Base-by-base conservation (phyloP, 2,797 vertebrate genomes). In the Eupleurogrammus muticus region DNA sequence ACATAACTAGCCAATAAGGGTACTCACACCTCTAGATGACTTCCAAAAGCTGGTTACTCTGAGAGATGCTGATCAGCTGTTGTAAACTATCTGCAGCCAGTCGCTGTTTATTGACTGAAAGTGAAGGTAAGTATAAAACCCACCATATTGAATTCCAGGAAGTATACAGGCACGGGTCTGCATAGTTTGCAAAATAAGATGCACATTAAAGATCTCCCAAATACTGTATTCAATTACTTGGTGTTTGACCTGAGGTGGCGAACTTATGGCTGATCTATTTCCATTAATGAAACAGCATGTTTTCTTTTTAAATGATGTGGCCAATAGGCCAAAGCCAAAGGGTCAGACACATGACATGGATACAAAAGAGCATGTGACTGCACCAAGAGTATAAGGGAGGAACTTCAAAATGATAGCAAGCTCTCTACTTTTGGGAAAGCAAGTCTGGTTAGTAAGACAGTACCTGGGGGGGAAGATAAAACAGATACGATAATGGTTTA, bases 191-290 rank as follows among this genome's bases (percentile, higher is more conserved):
- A 78, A 84, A 87, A 69, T 77, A 75, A 82, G 66, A 86, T 72
- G 79, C 60, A 60, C 51, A 46, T 71, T 67, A 28, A 75, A 56
- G 55, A 65, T 73, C 69, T 74, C 35, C 55, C 51, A 83, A 72
- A 83, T 76, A 23, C 51, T 44, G 19, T 28, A 48, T 66, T 47
- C 16, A 51, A 85, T 71, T 40, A 74, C 40, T 79, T 50, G 24
- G 12, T 24, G 55, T 80, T 68, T 81, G 77, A 87, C 90, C 91
- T 92, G 90, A 92, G 87, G 76, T 66, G 82, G 76, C 75, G 65
- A 72, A 73, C 16, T 50, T 85, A 91, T 89, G 90, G 90, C 90
- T 87, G 81, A 74, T 75, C 66, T 44, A 66, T 73, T 83, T 81
- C 81, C 78, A 66, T 71, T 53, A 38, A 50, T 70, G 35, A 84